Evolutionary conservation across 2,797 vertebrate genomes (phyloP), one percentile per base, ranked within the genome.

Genomic region (Crypturellus tataupa): DNA sequence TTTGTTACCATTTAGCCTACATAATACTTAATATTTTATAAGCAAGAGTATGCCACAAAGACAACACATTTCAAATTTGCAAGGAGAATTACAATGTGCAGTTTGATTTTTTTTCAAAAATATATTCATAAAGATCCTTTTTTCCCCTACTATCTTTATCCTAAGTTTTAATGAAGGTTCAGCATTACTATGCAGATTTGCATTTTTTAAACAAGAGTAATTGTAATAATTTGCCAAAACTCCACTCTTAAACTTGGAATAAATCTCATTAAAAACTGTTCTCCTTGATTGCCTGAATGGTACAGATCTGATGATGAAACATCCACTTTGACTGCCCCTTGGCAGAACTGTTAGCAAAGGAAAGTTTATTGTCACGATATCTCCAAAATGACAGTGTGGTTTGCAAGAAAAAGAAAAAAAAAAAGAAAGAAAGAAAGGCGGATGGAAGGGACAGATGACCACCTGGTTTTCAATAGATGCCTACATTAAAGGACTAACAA

Each of bases 1-100:
- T 96, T 97, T 91, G 87, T 95, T 88, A 90, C 87, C 24, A 55
- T 95, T 96, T 93, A 97, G 86, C 75, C 89, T 89, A 88, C 72
- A 77, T 59, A 94, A 85, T 85, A 68, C 78, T 94, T 56, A 63
- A 68, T 87, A 55, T 85, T 95, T 91, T 10, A 89, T 58, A 90
- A 75, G 58, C n/a, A 63, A 86, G 25, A 83, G 19, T 40, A 68
- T 3, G 3, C 31, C 81, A 89, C 80, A 90, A 92, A 94, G 70
- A 80, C 47, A 78, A 90, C 13, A 15, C 37, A 49, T 87, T 87
- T 94, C 35, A 84, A 63, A 47, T 68, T 29, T 83, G 77, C 44
- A 84, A 87, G 25, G 25, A 60, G 78, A 93, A 75, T n/a, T 63
- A 46, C 73, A 88, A 72, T 5, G 0, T 37, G 63, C 53, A 76